phyloP scores from a whole-genome alignment of 1,140 invertebrate species.

The Neoseiulus cucumeris region DNA sequence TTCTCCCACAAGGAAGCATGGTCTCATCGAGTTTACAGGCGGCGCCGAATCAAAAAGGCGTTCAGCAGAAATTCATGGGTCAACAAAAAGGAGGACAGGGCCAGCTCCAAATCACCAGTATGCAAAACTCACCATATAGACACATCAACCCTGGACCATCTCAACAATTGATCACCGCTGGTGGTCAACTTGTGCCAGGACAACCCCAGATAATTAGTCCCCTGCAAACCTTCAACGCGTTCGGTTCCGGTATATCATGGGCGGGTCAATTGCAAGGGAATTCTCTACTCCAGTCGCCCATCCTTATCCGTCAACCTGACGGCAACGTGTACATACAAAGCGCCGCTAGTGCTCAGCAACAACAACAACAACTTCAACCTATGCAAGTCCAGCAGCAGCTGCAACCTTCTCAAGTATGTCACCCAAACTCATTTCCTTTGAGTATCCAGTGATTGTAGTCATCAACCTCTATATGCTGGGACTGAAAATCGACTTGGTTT shows the following conservation, averaged over 20 bases:
- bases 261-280: not conserved
- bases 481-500: no score
- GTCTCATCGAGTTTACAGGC: not conserved
- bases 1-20: not conserved
- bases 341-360: not conserved
- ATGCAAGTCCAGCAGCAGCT: not conserved
- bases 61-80: not conserved
- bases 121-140: not conserved
- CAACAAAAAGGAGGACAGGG: not conserved
- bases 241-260: not conserved
- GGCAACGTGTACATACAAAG: conserved; percentile 4
- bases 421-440: no score
- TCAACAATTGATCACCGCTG: not conserved
- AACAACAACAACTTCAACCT: not conserved
- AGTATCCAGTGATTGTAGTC: no score
- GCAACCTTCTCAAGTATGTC: not conserved
- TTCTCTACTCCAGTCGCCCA: not conserved
- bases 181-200: not conserved
- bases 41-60: not conserved
- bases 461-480: no score
- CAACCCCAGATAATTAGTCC: not conserved
- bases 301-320: not conserved
- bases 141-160: not conserved
- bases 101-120: not conserved
- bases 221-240: not conserved